Evolutionary conservation across 2,797 vertebrate species (phyloP).

Genomic region (Hephaestus fuliginosus): DNA sequence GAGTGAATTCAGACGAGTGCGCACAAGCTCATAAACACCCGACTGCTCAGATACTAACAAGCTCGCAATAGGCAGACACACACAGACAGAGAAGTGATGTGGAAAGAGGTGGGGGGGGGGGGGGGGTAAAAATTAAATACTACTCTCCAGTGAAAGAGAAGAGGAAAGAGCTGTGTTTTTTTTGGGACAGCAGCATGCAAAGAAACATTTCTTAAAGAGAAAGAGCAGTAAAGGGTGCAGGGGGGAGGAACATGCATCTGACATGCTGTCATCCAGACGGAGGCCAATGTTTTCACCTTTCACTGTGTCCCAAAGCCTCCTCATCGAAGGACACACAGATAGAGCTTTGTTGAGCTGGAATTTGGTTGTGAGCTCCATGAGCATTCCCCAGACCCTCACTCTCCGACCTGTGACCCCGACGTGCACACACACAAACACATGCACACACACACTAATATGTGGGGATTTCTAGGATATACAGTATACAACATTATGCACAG

Average conservation of each 20-base stretch:
- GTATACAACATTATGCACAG: conserved; percentile 44
- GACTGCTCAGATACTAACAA: conserved; percentile 21
- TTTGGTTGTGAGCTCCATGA: conserved; percentile 69
- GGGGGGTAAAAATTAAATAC: not conserved
- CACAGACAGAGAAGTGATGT: not conserved
- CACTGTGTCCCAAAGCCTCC: conserved; percentile 49
- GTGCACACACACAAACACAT: conserved; percentile 62
- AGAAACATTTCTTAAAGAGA: conserved; percentile 19
- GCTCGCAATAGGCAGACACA: conserved; percentile 34
- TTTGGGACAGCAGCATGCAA: conserved; percentile 28
- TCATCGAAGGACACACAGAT: conserved; percentile 62
- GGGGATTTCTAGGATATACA: conserved; percentile 66
- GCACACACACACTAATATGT: conserved; percentile 43
- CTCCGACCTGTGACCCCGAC: conserved; percentile 59
- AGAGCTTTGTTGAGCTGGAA: conserved; percentile 77
- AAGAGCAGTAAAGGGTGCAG: not conserved
- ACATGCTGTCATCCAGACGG: conserved; percentile 46
- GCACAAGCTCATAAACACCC: conserved; percentile 58
- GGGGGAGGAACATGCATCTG: conserved; percentile 23
- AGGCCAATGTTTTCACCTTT: conserved; percentile 66
- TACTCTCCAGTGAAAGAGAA: conserved; percentile 12
- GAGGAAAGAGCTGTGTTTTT: conserved; percentile 21
- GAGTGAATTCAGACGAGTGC: conserved; percentile 1
- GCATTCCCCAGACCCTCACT: conserved; percentile 66
- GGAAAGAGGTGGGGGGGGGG: not conserved